These are phyloP conservation scores for Orchesella flavescens DNA, from an alignment of 2,888 invertebrate genomes.

Conservation along the genomic window DNA sequence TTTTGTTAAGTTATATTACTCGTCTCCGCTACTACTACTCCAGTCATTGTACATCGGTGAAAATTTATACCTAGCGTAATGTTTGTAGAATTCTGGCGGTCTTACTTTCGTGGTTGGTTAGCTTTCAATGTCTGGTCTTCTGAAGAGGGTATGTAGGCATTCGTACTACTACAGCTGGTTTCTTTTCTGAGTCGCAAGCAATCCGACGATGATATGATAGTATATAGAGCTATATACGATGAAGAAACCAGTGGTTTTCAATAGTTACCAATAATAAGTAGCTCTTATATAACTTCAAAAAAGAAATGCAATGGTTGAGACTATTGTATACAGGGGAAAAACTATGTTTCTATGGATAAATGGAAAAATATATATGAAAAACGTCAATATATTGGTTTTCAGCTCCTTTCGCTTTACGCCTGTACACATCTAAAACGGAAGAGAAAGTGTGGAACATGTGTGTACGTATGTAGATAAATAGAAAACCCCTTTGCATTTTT, in stretches of 20 bases:
- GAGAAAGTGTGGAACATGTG: neutral
- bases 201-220: too few relatives aligned
- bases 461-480: neutral
- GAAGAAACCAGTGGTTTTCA: slow-evolving; percentile 6
- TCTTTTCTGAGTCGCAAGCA: neutral
- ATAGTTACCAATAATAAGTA: neutral
- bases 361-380: neutral
- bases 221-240: too few relatives aligned
- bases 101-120: slow-evolving; percentile 56
- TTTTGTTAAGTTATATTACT: slow-evolving; percentile 17
- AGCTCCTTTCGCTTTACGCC: neutral
- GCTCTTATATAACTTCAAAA: neutral
- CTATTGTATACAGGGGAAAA: neutral
- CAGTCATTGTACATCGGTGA: slow-evolving; percentile 11
- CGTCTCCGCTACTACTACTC: slow-evolving; percentile 4
- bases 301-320: neutral
- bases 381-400: neutral
- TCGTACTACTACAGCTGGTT: slow-evolving; percentile 23
- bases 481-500: neutral
- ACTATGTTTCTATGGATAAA: neutral
- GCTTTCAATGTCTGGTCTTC: slow-evolving; percentile 39
- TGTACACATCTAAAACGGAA: neutral
- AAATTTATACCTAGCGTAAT: slow-evolving; percentile 42
- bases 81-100: slow-evolving; percentile 49
- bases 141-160: neutral